These are phyloP conservation scores for Seladonia tumulorum DNA, from an alignment of 2,888 invertebrate genomes.

Conservation along the genomic window DNA sequence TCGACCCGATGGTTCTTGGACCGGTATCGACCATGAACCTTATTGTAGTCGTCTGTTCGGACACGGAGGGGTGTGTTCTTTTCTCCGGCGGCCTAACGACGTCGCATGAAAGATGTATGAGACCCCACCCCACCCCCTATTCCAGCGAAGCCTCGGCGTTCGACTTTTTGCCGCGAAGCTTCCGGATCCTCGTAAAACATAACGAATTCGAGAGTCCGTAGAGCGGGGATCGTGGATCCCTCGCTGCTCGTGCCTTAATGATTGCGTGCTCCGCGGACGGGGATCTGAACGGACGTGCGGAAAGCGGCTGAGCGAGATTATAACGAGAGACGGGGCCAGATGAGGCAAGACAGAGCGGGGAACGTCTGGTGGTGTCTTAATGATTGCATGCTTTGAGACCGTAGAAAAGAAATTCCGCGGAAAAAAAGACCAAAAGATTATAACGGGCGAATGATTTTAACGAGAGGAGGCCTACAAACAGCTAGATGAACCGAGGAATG, in stretches of 20 bases:
- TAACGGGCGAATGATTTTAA: neutral
- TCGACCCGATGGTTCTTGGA: neutral
- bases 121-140: neutral
- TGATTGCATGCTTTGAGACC: neutral
- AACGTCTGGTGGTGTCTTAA: neutral
- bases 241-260: slow-evolving; percentile 48
- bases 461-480: neutral
- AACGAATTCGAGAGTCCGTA: slow-evolving; percentile 24
- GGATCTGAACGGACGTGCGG: neutral
- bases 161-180: slow-evolving; percentile 5
- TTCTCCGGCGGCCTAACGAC: neutral
- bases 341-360: neutral
- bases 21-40: neutral
- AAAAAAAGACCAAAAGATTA: neutral
- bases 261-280: slow-evolving; percentile 16
- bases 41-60: neutral
- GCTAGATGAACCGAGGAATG: neutral
- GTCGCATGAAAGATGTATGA: slow-evolving; percentile 13
- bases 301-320: neutral
- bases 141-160: neutral
- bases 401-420: neutral
- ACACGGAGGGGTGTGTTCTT: neutral
- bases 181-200: slow-evolving; percentile 28
- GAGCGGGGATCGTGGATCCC: slow-evolving; percentile 14
- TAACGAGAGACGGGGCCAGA: neutral